These are phyloP conservation scores for Drosophila histrio DNA, from an alignment of 2,888 invertebrate genomes.

Conservation along the genomic window DNA sequence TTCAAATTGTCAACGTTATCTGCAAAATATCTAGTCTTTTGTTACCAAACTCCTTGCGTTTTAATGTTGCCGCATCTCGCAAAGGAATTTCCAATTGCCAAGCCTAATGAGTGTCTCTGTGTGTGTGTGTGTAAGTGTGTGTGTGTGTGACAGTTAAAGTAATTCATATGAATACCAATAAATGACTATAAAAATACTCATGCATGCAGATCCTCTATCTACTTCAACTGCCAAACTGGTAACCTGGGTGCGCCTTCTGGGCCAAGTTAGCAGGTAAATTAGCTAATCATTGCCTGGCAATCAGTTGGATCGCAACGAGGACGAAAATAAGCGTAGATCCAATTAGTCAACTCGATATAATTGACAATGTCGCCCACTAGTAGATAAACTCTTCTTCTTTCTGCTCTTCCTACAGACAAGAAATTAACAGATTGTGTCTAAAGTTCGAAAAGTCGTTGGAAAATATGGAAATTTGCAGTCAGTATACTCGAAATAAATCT, in stretches of 20 bases:
- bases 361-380: slow-evolving; percentile 48
- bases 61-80: slow-evolving; percentile 23
- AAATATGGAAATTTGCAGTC: no score
- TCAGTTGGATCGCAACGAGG: slow-evolving; percentile 21
- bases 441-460: no score
- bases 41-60: slow-evolving; percentile 47
- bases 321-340: slow-evolving; percentile 21
- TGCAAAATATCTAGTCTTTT: slow-evolving; percentile 64
- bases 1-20: slow-evolving; percentile 70
- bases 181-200: slow-evolving; percentile 61
- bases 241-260: slow-evolving; percentile 23
- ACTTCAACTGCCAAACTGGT: slow-evolving; percentile 11
- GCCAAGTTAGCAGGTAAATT: slow-evolving; percentile 40
- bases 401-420: no score
- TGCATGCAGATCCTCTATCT: slow-evolving; percentile 63
- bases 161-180: slow-evolving; percentile 59
- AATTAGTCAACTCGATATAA: slow-evolving; percentile 50
- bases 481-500: background rate
- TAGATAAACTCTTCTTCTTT: background rate
- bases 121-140: slow-evolving; percentile 15
- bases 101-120: slow-evolving; percentile 30
- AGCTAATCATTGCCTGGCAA: slow-evolving; percentile 44
- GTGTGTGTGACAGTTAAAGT: slow-evolving; percentile 32
- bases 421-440: no score
- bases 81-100: slow-evolving; percentile 35